Base-by-base conservation (phyloP, 1,140 invertebrate species). In the Trichonephila clavipes region DNA sequence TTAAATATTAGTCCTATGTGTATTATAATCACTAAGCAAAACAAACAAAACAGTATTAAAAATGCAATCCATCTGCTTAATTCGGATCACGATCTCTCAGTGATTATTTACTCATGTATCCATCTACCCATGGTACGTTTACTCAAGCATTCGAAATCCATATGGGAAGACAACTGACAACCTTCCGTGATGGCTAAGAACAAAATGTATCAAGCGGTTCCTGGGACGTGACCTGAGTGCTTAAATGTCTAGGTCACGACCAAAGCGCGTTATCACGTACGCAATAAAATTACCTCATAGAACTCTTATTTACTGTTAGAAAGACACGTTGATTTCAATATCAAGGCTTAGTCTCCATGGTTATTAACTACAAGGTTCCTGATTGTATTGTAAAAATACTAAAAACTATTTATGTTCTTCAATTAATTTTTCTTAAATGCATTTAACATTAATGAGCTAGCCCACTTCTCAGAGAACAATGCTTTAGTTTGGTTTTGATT, bases 221-320 rank as follows among this genome's bases (percentile, higher is more conserved):
- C 72, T 90, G 40, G 88, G 69, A 81, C 88, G 88, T 90, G 88
- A 90, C 88, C 72, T 44, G 72, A 24, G 51, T 34, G 72, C 72
- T 90, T 90, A 90, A 90, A 62, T 61, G 72, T 90, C 69, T 61
- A 81, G 58, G 72, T 90, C 88, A 90, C 69, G 88, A 81, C n/a
- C 28, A 66, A 69, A 64, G 51, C 88, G 58, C 24, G 24, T 59
- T 66, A 88, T 88, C 87, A 88, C 87, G 87, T 88, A 88, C 87
- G 64, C 87, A 72, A 51, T 69, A 72, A 88, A 88, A 72, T 72
- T 69, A 88, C 59, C 82, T 85, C 82, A 85, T 58, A 19, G 28
- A 40, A 24, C 72, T 77, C 72, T 77, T 77, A 28, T 77, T 34
- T 77, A 77, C 72, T 16, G 72, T 77, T 77, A 77, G 72, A 28